Conservation (phyloP, 64 coral and sea anemone species). For the Orbicella faveolata region DNA sequence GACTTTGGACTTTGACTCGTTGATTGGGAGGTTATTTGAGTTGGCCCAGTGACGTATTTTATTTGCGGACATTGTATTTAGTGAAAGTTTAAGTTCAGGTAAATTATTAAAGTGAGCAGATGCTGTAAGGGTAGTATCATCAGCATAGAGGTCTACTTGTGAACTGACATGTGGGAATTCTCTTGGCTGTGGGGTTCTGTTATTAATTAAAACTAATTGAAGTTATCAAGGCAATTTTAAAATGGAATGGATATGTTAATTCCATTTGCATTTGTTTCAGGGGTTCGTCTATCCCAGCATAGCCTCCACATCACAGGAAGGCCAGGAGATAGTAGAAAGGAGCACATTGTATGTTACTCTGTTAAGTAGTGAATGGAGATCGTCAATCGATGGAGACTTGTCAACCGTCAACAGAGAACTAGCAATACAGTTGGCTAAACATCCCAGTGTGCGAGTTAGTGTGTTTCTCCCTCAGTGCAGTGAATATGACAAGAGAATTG, state of each 20-base stretch:
- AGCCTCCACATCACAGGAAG: not conserved
- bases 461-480: slow-evolving; percentile 2
- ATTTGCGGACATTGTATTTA: too few relatives aligned
- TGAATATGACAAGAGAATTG: not conserved
- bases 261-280: not conserved
- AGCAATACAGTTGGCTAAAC: slow-evolving; percentile 3
- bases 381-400: not conserved
- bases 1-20: too few relatives aligned
- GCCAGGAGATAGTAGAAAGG: not conserved
- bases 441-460: not conserved
- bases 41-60: too few relatives aligned
- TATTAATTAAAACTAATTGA: too few relatives aligned
- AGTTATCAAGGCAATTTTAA: too few relatives aligned
- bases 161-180: too few relatives aligned
- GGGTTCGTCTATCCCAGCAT: not conserved
- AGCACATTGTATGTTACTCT: not conserved
- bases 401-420: slow-evolving; percentile 11
- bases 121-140: too few relatives aligned
- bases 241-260: not conserved
- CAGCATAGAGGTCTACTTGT: too few relatives aligned
- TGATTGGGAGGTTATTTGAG: too few relatives aligned
- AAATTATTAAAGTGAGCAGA: too few relatives aligned
- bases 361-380: slow-evolving; percentile 22
- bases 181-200: too few relatives aligned
- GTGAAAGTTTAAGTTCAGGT: too few relatives aligned